Evolutionary conservation across 2,888 invertebrate species (phyloP), one percentile per base, ranked within the genome.

Genomic region (Tachystola acroxantha): DNA sequence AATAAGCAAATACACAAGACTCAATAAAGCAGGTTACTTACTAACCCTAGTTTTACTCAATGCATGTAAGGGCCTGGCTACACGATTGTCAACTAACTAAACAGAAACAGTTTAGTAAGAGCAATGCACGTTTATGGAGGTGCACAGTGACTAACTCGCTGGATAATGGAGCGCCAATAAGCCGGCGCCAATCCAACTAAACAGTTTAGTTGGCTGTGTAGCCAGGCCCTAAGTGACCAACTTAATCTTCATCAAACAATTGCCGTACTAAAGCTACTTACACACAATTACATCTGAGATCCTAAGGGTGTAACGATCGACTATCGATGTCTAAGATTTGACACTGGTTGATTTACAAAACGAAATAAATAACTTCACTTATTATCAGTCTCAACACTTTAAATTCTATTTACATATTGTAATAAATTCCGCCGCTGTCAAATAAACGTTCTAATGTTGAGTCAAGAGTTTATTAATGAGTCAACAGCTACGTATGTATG

Each of bases 351-450:
- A 75, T 79, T 77, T 76, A 78, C 60, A 74, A 34, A 77, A 82
- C 68, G 57, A 78, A 84, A 84, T 81, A 84, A 82, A 82, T 82
- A 81, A 81, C 78, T 73, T 84, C 77, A 80, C 64, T 67, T 81
- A 84, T 86, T 84, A 84, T 86, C 85, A 86, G 85, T 86, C 85
- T 84, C 78, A 80, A 78, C 59, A 76, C 79, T 78, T 79, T 79
- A 73, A 79, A 76, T 71, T 75, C 72, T 85, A 85, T 84, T 62
- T 84, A 85, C 84, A 84, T 10, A 70, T 66, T 65, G 75, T 74
- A 19, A 65, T 69, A 70, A 78, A 75, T 71, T 76, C 66, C 68
- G 69, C 66, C 62, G 62, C 67, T 69, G 64, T 67, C 60, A 67
- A 72, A 46, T 43, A 37, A 55, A 40, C 41, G n/a, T n/a, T 24